Evolutionary conservation across 2,888 invertebrate genomes (phyloP).

Genomic region (Hyalella azteca): DNA sequence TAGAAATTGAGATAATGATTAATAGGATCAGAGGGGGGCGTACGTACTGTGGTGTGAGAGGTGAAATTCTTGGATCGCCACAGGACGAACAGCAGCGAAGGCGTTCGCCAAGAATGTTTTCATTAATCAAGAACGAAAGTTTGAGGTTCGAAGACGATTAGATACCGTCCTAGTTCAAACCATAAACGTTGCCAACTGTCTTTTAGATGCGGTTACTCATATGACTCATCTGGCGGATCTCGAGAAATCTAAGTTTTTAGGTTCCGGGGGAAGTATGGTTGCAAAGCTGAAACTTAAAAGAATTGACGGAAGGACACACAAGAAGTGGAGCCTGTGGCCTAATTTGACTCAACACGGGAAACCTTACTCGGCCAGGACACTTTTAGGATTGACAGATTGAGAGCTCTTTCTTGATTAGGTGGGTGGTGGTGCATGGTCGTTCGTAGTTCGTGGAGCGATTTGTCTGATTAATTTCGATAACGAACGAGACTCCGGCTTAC

Average conservation of each 20-base stretch:
- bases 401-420: constrained; percentile 66
- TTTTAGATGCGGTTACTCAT: constrained; percentile 70
- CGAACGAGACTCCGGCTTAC: constrained; percentile 73
- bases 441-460: constrained; percentile 76
- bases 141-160: constrained; percentile 74
- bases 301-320: constrained; percentile 71
- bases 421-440: constrained; percentile 74
- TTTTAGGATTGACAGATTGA: constrained; percentile 75
- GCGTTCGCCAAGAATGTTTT: constrained; percentile 74
- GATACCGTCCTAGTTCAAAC: constrained; percentile 73
- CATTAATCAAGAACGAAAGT: constrained; percentile 74
- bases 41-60: constrained; percentile 71
- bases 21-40: constrained; percentile 72
- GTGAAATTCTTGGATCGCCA: constrained; percentile 72
- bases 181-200: constrained; percentile 73
- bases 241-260: constrained; percentile 72
- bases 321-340: constrained; percentile 76
- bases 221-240: constrained; percentile 68
- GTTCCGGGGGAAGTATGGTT: constrained; percentile 72
- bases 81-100: constrained; percentile 70
- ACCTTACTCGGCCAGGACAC: constrained; percentile 71
- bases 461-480: constrained; percentile 78
- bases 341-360: constrained; percentile 72
- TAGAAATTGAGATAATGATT: constrained; percentile 70
- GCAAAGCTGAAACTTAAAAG: constrained; percentile 71